These are phyloP conservation scores for Neoarius graeffei DNA, from an alignment of 2,113 vertebrate species.

Conservation along the genomic window DNA sequence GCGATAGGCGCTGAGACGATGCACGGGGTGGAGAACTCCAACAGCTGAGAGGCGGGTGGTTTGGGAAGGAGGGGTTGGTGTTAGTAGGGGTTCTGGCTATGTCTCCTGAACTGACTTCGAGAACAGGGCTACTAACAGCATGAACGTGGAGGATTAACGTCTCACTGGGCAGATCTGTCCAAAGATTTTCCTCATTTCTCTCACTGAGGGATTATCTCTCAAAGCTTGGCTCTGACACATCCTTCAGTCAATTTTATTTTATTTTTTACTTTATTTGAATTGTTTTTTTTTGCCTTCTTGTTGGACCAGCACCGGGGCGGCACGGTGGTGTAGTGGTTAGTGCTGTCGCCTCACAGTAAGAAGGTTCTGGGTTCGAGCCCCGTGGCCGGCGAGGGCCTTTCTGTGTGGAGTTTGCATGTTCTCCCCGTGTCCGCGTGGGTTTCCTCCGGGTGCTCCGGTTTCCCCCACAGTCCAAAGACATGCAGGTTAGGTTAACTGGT, in stretches of 20 bases:
- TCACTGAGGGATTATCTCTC: slow-evolving; percentile 58
- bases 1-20: slow-evolving; percentile 51
- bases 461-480: too few species aligned
- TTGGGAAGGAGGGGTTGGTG: not conserved
- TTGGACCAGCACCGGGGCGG: not conserved
- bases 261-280: not conserved
- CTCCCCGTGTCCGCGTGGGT: too few species aligned
- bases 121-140: slow-evolving; percentile 51
- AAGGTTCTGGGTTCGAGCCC: too few species aligned
- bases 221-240: slow-evolving; percentile 38
- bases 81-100: slow-evolving; percentile 38
- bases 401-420: too few species aligned
- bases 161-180: slow-evolving; percentile 62
- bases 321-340: too few species aligned
- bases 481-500: too few species aligned
- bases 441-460: too few species aligned
- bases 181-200: slow-evolving; percentile 57
- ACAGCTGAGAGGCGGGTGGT: not conserved
- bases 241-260: slow-evolving; percentile 10
- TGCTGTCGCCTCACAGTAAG: too few species aligned
- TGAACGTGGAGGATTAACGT: slow-evolving; percentile 70
- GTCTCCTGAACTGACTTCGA: slow-evolving; percentile 36
- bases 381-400: too few species aligned
- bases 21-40: slow-evolving; percentile 45
- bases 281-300: not conserved